phyloP scores from a whole-genome alignment of 2,888 invertebrate genomes.

The Crematogaster levior region DNA sequence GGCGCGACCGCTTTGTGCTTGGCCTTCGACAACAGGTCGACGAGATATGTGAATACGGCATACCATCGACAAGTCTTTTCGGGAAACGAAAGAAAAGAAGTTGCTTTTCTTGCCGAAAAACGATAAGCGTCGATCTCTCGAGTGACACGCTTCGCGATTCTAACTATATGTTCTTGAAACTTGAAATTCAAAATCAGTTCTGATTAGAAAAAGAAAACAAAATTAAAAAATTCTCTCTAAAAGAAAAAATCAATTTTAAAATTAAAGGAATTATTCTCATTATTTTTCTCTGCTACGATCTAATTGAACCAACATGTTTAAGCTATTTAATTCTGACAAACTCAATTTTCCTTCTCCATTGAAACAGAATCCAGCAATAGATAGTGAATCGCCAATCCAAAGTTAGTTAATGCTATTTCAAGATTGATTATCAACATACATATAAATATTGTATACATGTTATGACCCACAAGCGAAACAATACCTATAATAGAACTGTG shows the following conservation, averaged over 20 bases:
- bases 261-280: neutral
- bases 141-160: neutral
- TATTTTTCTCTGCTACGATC: neutral
- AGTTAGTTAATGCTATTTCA: slow-evolving; percentile 17
- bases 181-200: slow-evolving; percentile 10
- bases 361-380: slow-evolving; percentile 4
- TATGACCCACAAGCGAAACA: neutral
- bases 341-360: slow-evolving; percentile 4
- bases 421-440: slow-evolving; percentile 28
- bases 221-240: neutral
- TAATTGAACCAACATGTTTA: neutral
- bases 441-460: neutral
- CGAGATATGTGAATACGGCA: slow-evolving; percentile 23
- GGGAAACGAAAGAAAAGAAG: slow-evolving; percentile 48
- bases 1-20: slow-evolving; percentile 69
- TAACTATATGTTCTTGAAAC: no score
- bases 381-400: slow-evolving; percentile 10
- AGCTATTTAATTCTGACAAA: neutral
- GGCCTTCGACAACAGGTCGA: slow-evolving; percentile 75
- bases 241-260: no score
- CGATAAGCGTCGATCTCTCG: neutral
- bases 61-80: neutral
- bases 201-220: neutral
- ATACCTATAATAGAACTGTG: neutral
- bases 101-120: slow-evolving; percentile 49